These are phyloP conservation scores for Ciconia boyciana DNA, from an alignment of 2,113 vertebrate genomes.

Conservation along the genomic window DNA sequence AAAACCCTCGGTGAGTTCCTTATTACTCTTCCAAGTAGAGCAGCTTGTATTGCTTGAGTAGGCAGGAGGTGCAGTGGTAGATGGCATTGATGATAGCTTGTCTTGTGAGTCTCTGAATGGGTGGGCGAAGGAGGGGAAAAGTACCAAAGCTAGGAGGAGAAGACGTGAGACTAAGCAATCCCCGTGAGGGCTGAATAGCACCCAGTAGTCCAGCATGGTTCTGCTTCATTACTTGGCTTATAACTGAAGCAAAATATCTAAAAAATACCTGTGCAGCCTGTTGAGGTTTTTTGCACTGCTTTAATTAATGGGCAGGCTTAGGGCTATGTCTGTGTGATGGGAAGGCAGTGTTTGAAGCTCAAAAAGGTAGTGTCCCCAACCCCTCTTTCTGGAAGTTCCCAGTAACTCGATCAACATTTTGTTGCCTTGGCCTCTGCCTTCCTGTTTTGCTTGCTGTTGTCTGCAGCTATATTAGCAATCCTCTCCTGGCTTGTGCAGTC, in stretches of 20 bases:
- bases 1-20: slow-evolving; percentile 3
- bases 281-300: not conserved
- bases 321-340: not conserved
- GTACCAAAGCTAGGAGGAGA: slow-evolving; percentile 7
- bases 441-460: not conserved
- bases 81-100: slow-evolving; percentile 51
- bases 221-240: not conserved
- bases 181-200: not conserved
- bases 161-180: not conserved
- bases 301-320: not conserved
- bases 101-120: slow-evolving; percentile 38
- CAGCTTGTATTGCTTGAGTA: slow-evolving; percentile 60
- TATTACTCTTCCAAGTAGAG: slow-evolving; percentile 32
- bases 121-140: not conserved
- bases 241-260: not conserved
- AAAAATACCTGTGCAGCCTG: not conserved
- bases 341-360: not conserved
- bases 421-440: not conserved
- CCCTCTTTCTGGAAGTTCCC: not conserved
- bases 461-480: slow-evolving; percentile 3
- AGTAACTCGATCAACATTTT: not conserved
- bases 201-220: not conserved
- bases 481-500: not conserved
- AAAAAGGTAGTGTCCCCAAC: not conserved
- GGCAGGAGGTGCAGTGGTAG: slow-evolving; percentile 43